These are phyloP conservation scores for Misgurnus anguillicaudatus DNA, from an alignment of 2,113 vertebrate genomes.

Conservation along the genomic window DNA sequence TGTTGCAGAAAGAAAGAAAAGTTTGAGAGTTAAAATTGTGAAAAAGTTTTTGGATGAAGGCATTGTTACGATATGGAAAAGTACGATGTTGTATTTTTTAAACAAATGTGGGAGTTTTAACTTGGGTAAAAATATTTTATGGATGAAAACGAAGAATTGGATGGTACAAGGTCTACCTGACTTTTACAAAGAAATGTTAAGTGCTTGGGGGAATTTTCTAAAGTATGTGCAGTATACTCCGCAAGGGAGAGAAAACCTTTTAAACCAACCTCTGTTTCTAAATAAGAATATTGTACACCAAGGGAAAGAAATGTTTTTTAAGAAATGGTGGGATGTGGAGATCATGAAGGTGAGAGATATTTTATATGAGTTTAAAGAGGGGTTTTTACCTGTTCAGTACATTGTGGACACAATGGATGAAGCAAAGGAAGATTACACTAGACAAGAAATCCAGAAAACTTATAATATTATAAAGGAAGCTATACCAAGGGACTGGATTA, in stretches of 20 bases:
- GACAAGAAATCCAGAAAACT: not conserved
- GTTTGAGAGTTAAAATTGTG: not conserved
- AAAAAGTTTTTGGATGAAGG: too few species aligned
- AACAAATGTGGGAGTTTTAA: not conserved
- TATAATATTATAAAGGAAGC: not conserved
- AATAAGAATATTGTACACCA: not conserved
- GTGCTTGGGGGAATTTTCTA: too few species aligned
- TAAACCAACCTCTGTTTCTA: not conserved
- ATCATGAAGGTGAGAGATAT: conserved; percentile 14
- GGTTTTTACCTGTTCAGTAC: not conserved
- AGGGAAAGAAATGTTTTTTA: not conserved
- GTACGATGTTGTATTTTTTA: too few species aligned
- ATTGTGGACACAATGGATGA: conserved; percentile 1
- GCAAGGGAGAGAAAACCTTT: too few species aligned
- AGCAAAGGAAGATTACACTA: not conserved
- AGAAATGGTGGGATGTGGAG: conserved; percentile 3
- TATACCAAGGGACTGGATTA: not conserved
- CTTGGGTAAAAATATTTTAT: not conserved
- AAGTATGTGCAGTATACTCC: too few species aligned
- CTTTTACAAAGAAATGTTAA: not conserved
- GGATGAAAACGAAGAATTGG: not conserved
- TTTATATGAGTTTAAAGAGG: not conserved
- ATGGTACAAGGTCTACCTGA: not conserved
- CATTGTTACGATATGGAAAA: too few species aligned
- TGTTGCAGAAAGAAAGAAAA: not conserved